Conservation (phyloP, 2,888 invertebrate species). For the Tetragnatha montana region DNA sequence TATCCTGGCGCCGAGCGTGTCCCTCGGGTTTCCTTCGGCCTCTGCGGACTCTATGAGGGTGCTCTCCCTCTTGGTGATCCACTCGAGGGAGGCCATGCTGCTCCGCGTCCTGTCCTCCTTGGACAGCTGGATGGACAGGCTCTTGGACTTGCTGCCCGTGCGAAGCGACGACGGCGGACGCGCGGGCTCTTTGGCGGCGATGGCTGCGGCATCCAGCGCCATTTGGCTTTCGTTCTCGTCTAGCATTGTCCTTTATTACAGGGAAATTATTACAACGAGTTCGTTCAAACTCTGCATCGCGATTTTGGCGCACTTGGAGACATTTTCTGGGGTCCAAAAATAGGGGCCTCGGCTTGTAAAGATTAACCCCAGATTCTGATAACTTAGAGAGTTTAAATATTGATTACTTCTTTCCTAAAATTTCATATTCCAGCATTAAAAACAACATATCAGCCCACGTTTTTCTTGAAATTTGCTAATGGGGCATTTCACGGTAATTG, state of each 20-base stretch:
- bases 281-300: no score
- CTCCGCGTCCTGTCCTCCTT: not conserved
- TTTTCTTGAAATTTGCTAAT: no score
- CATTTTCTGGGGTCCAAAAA: no score
- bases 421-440: no score
- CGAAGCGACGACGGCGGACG: not conserved
- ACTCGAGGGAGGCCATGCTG: not conserved
- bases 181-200: not conserved
- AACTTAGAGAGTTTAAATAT: no score
- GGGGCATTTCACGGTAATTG: no score
- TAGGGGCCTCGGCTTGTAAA: no score
- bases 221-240: not conserved
- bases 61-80: conserved; percentile 2
- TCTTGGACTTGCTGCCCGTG: not conserved
- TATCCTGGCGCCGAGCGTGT: conserved; percentile 22
- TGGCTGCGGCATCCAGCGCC: not conserved
- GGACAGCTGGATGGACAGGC: conserved; percentile 5
- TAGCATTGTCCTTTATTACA: not conserved
- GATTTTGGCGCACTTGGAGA: no score
- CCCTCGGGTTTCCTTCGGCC: conserved; percentile 35
- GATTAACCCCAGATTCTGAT: no score
- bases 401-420: no score
- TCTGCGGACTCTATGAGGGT: conserved; percentile 27
- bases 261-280: no score
- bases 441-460: no score